These are phyloP conservation scores for Euphydryas editha DNA, from an alignment of 2,888 invertebrate genomes.

Conservation along the genomic window DNA sequence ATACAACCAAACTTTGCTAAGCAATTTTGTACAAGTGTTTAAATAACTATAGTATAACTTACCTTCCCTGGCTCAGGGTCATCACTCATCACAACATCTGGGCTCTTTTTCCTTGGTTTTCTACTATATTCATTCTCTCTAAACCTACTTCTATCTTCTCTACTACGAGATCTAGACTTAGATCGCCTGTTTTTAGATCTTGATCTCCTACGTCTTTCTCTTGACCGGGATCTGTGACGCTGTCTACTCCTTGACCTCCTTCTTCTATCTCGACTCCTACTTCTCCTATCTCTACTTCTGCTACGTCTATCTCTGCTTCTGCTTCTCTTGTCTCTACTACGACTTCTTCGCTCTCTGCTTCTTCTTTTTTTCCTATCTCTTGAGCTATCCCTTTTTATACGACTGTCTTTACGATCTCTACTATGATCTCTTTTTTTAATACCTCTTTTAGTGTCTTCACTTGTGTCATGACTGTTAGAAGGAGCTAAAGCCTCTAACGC, in stretches of 20 bases:
- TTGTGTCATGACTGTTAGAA: constrained; percentile 66
- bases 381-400: constrained; percentile 56
- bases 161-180: constrained; percentile 56
- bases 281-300: constrained; percentile 49
- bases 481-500: constrained; percentile 93
- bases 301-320: constrained; percentile 53
- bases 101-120: constrained; percentile 68
- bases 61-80: constrained; percentile 91
- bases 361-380: constrained; percentile 53
- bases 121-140: constrained; percentile 62
- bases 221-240: constrained; percentile 57
- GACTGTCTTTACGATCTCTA: constrained; percentile 56
- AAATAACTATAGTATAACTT: constrained; percentile 39
- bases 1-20: no score
- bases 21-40: not conserved
- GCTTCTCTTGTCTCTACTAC: constrained; percentile 52
- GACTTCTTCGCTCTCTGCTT: constrained; percentile 49
- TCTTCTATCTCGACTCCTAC: constrained; percentile 51
- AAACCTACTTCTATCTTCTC: constrained; percentile 54
- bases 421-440: constrained; percentile 56
- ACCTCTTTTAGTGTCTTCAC: constrained; percentile 48
- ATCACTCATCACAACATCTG: constrained; percentile 84
- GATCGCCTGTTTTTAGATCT: constrained; percentile 56
- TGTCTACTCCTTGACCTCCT: constrained; percentile 57
- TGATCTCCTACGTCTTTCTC: constrained; percentile 45